Conservation (phyloP, 1,140 invertebrate species). For the Apis dorsata region DNA sequence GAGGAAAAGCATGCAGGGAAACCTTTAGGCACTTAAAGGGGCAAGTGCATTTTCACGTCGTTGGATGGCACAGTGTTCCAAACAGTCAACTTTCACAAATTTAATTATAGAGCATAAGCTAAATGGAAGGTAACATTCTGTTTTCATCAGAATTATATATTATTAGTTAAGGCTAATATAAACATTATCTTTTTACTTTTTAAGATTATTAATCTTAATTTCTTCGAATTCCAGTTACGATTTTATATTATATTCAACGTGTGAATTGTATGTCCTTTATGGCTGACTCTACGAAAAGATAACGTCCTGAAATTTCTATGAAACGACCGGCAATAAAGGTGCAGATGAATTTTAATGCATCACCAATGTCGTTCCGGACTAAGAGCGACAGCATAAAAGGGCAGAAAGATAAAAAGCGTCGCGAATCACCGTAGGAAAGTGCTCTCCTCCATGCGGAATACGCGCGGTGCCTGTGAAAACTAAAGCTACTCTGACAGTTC, state of each 20-base stretch:
- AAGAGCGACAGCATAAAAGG: slow-evolving; percentile 54
- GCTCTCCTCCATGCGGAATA: slow-evolving; percentile 36
- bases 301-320: slow-evolving; percentile 33
- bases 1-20: slow-evolving; percentile 29
- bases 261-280: background rate
- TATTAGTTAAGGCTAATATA: slow-evolving; percentile 23
- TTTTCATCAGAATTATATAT: slow-evolving; percentile 21
- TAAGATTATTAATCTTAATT: background rate
- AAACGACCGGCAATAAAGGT: slow-evolving; percentile 42
- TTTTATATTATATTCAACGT: background rate
- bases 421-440: slow-evolving; percentile 51
- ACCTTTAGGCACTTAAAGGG: slow-evolving; percentile 34
- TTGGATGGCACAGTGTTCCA: slow-evolving; percentile 21
- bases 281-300: background rate
- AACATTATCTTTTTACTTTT: background rate
- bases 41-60: slow-evolving; percentile 55
- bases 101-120: slow-evolving; percentile 47
- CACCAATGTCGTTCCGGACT: slow-evolving; percentile 46
- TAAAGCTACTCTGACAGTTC: slow-evolving; percentile 51
- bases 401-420: slow-evolving; percentile 50
- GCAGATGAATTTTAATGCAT: slow-evolving; percentile 57
- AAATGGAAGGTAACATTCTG: slow-evolving; percentile 29
- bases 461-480: slow-evolving; percentile 26
- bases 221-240: background rate
- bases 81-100: slow-evolving; percentile 59